Base-by-base conservation (phyloP, 2,888 invertebrate species). In the Phrixothrix hirtus region DNA sequence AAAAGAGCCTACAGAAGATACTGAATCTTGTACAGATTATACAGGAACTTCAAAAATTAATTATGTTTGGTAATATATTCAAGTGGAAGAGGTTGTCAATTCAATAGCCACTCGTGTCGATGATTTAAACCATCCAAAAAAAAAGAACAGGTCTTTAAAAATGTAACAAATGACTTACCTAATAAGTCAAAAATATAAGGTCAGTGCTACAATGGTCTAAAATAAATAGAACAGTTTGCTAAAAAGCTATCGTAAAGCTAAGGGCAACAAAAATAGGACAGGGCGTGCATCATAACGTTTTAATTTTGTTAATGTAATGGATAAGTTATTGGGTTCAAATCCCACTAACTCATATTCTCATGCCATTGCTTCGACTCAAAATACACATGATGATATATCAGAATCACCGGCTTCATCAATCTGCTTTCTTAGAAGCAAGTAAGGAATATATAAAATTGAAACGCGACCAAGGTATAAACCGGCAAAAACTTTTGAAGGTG, bases 221-320 rank as follows among this genome's bases (percentile, higher is more conserved):
- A 16, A 31, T 26, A 48, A 48, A 27, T 49, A 42, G 49, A 35
- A 42, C 16, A 49, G 36, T 35, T 42, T 42, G 14, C 17, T 49
- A 10, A 41, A 39, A 13, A 49, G 27, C 9, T 49, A 42, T 15
- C 25, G 39, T 27, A 29, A 31, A 17, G 13, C 26, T 27, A 48
- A 48, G 27, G 41, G 41, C 30, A 41, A 21, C 7, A 16, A 41
- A 15, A 12, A 17, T 15, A 32, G 27, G 34, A 48, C 32, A 32
- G 48, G 48, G 9, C 31, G 41, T 6, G 25, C 11, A 11, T 17
- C 42, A 10, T 27, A 27, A 7, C 35, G 49, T 2, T 49, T 42
- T 42, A 11, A 34, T n/a, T 49, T 41, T 41, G 41, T 35, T 27
- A 35, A 49, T 7, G 14, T 43, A 10, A 42, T 49, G 32, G 36